Conservation (phyloP, 2,797 vertebrate genomes). For the Varecia variegata region DNA sequence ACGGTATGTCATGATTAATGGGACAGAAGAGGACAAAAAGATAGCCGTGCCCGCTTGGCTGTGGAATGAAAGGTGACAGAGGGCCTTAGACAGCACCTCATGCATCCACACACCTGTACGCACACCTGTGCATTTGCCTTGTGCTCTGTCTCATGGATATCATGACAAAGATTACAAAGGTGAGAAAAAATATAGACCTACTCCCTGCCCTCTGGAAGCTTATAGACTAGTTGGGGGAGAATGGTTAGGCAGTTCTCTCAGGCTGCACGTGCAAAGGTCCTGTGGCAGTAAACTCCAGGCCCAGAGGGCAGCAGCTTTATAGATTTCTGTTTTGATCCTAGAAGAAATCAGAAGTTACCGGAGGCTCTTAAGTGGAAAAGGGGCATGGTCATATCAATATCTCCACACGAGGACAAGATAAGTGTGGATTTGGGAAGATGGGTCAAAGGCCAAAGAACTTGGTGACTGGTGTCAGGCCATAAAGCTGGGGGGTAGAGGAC, state of each 20-base stretch:
- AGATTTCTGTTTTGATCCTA: not conserved
- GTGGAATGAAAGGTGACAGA: no score
- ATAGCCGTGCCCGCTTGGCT: fast-evolving
- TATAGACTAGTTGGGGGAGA: not conserved
- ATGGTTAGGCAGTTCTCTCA: no score
- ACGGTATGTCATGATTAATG: fast-evolving
- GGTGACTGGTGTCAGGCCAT: fast-evolving
- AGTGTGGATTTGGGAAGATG: not conserved
- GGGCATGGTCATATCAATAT: no score
- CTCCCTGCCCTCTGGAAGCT: not conserved
- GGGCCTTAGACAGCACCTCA: no score
- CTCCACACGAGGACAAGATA: not conserved
- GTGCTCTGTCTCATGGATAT: not conserved
- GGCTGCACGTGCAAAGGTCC: not conserved
- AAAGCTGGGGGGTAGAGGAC: no score
- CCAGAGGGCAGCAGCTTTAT: fast-evolving
- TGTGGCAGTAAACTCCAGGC: not conserved
- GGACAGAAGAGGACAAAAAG: not conserved
- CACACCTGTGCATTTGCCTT: fast-evolving
- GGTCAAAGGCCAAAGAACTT: not conserved
- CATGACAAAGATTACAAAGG: not conserved
- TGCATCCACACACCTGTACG: fast-evolving
- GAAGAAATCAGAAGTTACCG: not conserved
- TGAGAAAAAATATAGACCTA: not conserved
- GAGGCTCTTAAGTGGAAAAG: not conserved